Evolutionary conservation across 2,888 invertebrate species (phyloP).

Genomic region (Megastigmus dorsalis): DNA sequence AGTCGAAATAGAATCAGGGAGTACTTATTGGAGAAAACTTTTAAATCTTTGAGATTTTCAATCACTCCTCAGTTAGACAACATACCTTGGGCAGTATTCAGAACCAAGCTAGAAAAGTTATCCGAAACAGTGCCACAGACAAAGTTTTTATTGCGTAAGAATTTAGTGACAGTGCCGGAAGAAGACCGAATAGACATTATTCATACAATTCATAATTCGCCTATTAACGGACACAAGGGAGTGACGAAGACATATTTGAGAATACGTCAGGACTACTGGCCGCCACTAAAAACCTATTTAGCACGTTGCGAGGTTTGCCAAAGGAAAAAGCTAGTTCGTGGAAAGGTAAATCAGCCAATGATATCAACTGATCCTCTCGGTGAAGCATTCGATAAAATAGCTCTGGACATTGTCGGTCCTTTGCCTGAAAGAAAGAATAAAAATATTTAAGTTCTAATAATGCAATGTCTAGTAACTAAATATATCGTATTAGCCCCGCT

Average conservation of each 20-base stretch:
- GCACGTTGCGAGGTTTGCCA: background rate
- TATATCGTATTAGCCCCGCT: background rate
- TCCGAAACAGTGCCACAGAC: too few relatives aligned
- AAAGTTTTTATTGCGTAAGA: too few relatives aligned
- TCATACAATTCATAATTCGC: too few relatives aligned
- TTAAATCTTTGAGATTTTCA: too few relatives aligned
- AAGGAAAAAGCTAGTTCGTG: background rate
- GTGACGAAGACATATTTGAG: slow-evolving; percentile 27
- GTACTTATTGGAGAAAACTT: too few relatives aligned
- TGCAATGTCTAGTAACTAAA: background rate
- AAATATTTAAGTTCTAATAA: background rate
- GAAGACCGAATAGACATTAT: too few relatives aligned
- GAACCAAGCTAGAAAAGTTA: too few relatives aligned
- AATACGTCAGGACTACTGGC: slow-evolving; percentile 14
- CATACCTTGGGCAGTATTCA: too few relatives aligned
- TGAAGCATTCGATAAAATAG: slow-evolving; percentile 17
- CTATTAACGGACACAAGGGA: slow-evolving; percentile 23
- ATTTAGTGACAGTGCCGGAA: too few relatives aligned
- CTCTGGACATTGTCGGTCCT: background rate
- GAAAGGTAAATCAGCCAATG: background rate
- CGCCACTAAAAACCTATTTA: background rate
- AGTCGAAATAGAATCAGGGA: too few relatives aligned
- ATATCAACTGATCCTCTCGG: slow-evolving; percentile 10
- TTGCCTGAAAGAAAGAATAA: background rate
- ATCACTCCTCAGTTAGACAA: too few relatives aligned